phyloP scores from a whole-genome alignment of 2,113 vertebrate species.

The Athene cunicularia region DNA sequence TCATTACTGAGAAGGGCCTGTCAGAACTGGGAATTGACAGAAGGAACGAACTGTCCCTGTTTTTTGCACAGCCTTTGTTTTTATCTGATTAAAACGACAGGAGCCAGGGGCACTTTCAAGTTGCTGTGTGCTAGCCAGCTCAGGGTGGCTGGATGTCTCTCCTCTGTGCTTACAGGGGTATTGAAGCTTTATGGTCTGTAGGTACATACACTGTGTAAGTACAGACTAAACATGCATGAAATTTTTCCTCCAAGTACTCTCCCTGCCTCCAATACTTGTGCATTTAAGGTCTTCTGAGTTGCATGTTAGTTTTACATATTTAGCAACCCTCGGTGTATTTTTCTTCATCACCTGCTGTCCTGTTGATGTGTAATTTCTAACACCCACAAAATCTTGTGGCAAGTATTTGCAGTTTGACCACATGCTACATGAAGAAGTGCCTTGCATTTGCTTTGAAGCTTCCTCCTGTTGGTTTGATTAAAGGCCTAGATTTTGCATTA shows the following conservation, averaged over 20 bases:
- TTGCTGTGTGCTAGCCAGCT: background rate
- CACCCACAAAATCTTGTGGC: background rate
- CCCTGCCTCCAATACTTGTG: background rate
- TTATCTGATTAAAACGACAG: background rate
- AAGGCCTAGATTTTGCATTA: background rate
- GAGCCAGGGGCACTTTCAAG: background rate
- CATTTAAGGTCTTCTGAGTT: background rate
- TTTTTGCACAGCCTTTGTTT: background rate
- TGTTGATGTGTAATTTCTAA: background rate
- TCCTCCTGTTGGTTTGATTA: background rate
- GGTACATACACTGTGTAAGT: background rate
- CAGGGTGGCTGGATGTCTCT: background rate
- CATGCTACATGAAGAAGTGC: fast-evolving
- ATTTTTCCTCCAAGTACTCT: background rate
- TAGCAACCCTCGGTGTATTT: background rate
- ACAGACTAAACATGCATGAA: background rate
- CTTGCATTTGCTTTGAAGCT: background rate
- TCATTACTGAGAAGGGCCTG: background rate
- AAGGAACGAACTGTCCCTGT: background rate
- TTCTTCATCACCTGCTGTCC: background rate
- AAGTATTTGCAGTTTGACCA: background rate
- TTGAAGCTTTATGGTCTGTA: background rate
- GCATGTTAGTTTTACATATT: background rate
- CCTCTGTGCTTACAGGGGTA: background rate
- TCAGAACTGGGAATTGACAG: background rate